Base-by-base conservation (phyloP, 2,888 invertebrate species). In the Escarpia spicata region DNA sequence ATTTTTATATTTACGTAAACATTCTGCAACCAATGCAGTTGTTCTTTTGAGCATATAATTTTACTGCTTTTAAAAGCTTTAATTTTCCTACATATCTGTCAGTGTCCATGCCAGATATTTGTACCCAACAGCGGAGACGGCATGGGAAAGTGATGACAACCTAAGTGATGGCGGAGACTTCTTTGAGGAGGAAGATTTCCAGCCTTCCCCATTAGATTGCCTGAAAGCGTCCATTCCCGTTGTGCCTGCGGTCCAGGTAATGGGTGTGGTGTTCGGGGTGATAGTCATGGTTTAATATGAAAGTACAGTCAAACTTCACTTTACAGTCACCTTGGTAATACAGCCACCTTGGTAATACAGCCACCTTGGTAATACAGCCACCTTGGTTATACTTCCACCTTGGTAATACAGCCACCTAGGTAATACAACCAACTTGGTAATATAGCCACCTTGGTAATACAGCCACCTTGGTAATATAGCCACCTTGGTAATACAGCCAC, bases 151-250 rank as follows among this genome's bases (percentile, higher is more conserved):
- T 90, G 94, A 94, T 75, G 94, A 94, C 90, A 93, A 93, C 12
- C 92, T 94, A 26, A 93, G 93, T 58, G 94, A 94, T 92, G 94
- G 94, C 4, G 94, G 93, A 10, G 94, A 94, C 37, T 94, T 94
- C 90, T 92, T 92, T 9, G 94, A 94, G 37, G 91, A 89, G 31
- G 92, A 90, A 31, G 91, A 92, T 43, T 89, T 43, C 58, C 91
- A 58, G 37, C 60, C 90, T 45, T 52, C 91, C 8, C 19, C 44
- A 31, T 91, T 91, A 6, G 45, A 90, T 19, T 45, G 37, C 89
- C 52, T 90, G 92, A 44, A 92, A 91, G 43, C 91, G 37, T 92
- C 92, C 26, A 93, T 93, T 15, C 93, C 93, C 43, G 92, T 93
- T 31, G 92, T 93, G 0, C 92, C 92, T 10, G 92, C 90, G 43